phyloP scores from a whole-genome alignment of 2,888 invertebrate genomes.

The Eumacrocentrus americanus region DNA sequence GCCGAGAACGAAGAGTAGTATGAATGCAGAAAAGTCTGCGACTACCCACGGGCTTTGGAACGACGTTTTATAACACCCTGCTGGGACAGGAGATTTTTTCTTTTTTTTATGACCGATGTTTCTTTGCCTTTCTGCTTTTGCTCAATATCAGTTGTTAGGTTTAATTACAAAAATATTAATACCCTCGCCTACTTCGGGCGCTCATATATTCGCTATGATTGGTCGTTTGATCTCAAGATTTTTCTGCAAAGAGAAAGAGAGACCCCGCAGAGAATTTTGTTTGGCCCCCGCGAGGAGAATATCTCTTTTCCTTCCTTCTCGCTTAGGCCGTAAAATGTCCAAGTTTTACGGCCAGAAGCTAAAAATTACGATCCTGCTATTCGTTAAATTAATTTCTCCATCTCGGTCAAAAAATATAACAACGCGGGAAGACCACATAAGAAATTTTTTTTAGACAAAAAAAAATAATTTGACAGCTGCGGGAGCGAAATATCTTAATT shows the following conservation, averaged over 20 bases:
- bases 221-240: background rate
- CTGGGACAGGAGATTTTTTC: constrained; percentile 8
- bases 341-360: constrained; percentile 43
- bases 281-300: constrained; percentile 31
- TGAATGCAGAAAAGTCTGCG: background rate
- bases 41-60: constrained; percentile 22
- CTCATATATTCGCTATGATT: background rate
- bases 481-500: constrained; percentile 33
- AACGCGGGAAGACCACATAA: constrained; percentile 2
- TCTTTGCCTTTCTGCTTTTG: background rate
- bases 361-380: constrained; percentile 51
- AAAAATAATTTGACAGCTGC: constrained; percentile 1
- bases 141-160: constrained; percentile 13
- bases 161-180: constrained; percentile 18
- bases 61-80: constrained; percentile 24
- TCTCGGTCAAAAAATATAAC: constrained; percentile 7
- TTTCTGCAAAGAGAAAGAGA: constrained; percentile 8
- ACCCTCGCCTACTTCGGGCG: background rate
- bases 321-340: constrained; percentile 38
- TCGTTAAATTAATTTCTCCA: constrained; percentile 48
- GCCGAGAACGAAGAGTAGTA: background rate
- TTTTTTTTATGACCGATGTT: constrained; percentile 12
- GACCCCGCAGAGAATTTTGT: constrained; percentile 31
- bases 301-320: constrained; percentile 22
- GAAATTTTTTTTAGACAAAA: background rate